Base-by-base conservation (phyloP, 2,888 invertebrate genomes). In the Byasa hedistus region DNA sequence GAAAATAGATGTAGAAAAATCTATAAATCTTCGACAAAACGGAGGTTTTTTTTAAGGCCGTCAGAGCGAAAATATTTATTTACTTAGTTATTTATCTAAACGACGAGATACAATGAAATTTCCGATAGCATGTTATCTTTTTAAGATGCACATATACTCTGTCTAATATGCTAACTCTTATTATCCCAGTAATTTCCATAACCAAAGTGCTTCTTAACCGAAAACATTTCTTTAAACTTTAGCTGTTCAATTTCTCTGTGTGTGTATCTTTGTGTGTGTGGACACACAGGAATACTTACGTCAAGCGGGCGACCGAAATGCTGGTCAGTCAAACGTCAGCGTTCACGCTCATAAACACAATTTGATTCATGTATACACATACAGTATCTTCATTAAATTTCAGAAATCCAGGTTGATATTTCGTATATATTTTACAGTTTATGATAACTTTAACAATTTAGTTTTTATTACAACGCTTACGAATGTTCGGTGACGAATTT, bases 251-350 rank as follows among this genome's bases (percentile, higher is more conserved):
- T 55, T 24, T 32, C 23, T 55, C n/a, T 27, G 5, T 55, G 56
- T 32, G 32, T 32, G 32, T n/a, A n/a, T 32, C 32, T 32, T 32
- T 10, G 32, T 55, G 51, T 36, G 27, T 57, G 56, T 36, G 48
- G 44, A 44, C 24, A 10, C 24, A 57, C 36, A 36, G 23, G 32
- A 65, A 66, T 65, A 62, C 59, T 70, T 73, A 77, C 77, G 76
- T 81, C 79, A 79, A 71, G 80, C 80, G 76, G 80, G 82, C 79
- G 79, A 74, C 64, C 66, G 67, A 71, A 73, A 72, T 69, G 71
- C 69, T 68, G 70, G 70, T 66, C 70, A 70, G 71, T 72, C 70
- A 75, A 74, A 70, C 75, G 75, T 77, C 76, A 75, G 74, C 74
- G 72, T 75, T 69, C 61, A 69, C 69, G 69, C 71, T 73, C 80